Base-by-base conservation (phyloP, 2,113 vertebrate species). In the Gasterosteus nipponicus region DNA sequence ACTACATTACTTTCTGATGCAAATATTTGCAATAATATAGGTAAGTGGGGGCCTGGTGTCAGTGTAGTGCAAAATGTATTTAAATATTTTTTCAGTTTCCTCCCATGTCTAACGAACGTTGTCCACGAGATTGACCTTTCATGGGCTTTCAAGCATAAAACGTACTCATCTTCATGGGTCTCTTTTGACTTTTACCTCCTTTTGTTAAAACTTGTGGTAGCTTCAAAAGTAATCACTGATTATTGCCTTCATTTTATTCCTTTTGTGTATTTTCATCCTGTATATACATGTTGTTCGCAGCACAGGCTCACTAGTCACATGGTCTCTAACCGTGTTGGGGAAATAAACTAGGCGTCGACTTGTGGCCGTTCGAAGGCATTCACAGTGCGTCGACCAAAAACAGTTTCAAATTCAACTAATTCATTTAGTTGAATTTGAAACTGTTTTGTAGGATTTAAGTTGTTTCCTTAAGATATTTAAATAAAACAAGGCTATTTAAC, bases 11-110 rank as follows among this genome's bases (percentile, higher is more conserved):
- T 64, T 70, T 68, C 14, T 66, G n/a, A 74, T 64, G 69, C n/a
- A 67, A 49, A 38, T 22, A 73, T 57, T 76, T 72, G 81, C 38
- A 79, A 61, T 26, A 51, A 15, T 56, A 41, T 5, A 54, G 10
- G 18, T 65, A 65, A 38, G 16, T 39, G 44, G 38, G 53, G 64
- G 70, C 33, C 16, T 33, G 35, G 10, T 67, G 69, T 62, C 26
- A 71, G 61, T 9, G 29, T 15, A 10, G 22, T 56, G 42, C 29
- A 46, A 66, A 51, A 71, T 44, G 41, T 26, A 16, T 12, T 31
- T 18, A 22, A 46, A 58, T 29, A 46, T 65, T 46, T 46, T 54
- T 0, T 68, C 4, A 7, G 14, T 62, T 41, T 64, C 39, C 33
- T 64, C n/a, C 7, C 19, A 22, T 79, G 49, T 58, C 31, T 41